A percentile compares a stretch with the other conserved stretches of the same genome.
Evolutionary conservation across 1,140 invertebrate species (phyloP).

Genomic region (Microplitis demolitor): DNA sequence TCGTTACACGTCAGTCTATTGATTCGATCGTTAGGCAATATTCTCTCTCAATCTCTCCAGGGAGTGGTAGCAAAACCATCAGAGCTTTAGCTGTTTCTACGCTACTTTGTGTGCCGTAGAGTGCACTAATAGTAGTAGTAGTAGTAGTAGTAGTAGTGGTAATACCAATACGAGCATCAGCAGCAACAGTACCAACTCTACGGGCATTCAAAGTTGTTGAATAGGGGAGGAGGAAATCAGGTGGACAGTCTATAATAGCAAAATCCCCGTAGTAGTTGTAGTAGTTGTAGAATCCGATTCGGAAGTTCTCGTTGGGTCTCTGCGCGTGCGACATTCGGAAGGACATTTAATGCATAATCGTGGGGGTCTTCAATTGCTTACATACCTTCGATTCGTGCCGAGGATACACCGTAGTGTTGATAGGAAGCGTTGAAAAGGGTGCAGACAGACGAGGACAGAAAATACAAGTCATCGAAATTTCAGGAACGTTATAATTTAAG

Average conservation of each 20-base stretch:
- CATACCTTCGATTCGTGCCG: neutral
- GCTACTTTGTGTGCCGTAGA: neutral
- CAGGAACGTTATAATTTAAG: slow-evolving; percentile 12
- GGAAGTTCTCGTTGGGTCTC: neutral
- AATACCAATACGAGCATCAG: neutral
- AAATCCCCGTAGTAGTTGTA: neutral
- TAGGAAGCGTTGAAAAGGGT: neutral
- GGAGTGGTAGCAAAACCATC: neutral
- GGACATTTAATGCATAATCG: slow-evolving; percentile 19
- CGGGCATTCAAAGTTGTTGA: slow-evolving; percentile 24
- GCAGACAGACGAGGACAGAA: neutral
- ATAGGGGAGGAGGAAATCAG: neutral
- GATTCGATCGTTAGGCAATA: slow-evolving; percentile 15
- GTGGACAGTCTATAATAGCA: neutral
- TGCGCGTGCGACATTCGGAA: neutral
- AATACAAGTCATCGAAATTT: neutral
- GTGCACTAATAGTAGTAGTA: too few species aligned
- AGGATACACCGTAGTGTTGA: neutral
- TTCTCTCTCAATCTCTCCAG: neutral
- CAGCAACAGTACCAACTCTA: neutral
- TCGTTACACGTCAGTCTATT: slow-evolving; percentile 2
- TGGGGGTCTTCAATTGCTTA: slow-evolving; percentile 2
- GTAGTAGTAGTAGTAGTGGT: too few species aligned
- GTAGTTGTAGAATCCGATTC: neutral
- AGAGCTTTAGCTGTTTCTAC: neutral